Base-by-base conservation (phyloP, 2,113 vertebrate genomes). In the Muntiacus muntjak region DNA sequence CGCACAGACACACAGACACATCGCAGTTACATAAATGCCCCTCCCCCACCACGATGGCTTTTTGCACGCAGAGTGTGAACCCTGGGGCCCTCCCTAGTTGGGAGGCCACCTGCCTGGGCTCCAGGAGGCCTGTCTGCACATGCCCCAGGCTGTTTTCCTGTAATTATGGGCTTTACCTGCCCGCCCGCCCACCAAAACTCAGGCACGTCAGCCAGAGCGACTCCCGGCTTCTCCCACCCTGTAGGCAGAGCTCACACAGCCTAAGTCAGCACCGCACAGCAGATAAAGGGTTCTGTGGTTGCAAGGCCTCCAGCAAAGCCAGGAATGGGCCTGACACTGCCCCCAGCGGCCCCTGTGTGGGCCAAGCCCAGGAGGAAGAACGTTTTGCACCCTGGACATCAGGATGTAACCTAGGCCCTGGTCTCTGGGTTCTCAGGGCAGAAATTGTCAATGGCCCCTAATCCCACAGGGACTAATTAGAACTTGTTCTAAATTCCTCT, bases 391-490 rank as follows among this genome's bases (percentile, higher is more conserved):
- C 17, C 30, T 40, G 95, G 71, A 40, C 83, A n/a, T 52, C 19
- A 40, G 76, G 30, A 60, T 84, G 62, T 74, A 16, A 58, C 95
- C 23, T 4, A 36, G 62, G 92, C 40, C 92, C 78, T 14, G 45
- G 67, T 7, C 76, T 87, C 60, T 17, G 13, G 45, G 50, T 93
- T 71, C 74, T 87, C 71, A 15, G 96, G 87, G 57, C 89, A 62
- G 67, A 78, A 62, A 87, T 45, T 43, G 30, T 85, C 40, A 28
- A 45, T 1, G 43, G 93, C 40, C 86, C 71, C 60, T 17, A 4
- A 79, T 98, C 94, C 94, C 96, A 54, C 2, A 1, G 90, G 97
- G 85, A 92, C 97, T 95, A 79, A 97, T 98, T 95, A 98, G 96
- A 91, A 97, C 89, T 52, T 43, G 55, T 52, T 92, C 88, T 95